These are phyloP conservation scores for Odocoileus hemionus DNA, from an alignment of 2,113 vertebrate genomes.

Conservation along the genomic window DNA sequence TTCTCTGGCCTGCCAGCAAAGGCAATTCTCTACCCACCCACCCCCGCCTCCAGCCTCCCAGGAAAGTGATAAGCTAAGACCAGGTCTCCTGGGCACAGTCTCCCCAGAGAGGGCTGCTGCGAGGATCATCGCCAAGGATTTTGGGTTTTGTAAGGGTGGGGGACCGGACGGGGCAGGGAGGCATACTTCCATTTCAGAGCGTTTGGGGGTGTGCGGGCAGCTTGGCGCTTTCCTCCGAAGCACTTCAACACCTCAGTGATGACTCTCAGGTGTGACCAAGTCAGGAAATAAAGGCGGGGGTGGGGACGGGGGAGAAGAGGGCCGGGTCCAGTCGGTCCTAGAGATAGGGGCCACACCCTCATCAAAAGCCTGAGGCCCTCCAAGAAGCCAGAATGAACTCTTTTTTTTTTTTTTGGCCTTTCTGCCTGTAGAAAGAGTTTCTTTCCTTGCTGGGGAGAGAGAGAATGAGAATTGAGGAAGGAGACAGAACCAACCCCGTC, in stretches of 20 bases:
- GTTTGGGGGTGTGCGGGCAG: background rate
- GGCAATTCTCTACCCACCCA: background rate
- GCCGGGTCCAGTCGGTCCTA: background rate
- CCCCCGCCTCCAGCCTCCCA: background rate
- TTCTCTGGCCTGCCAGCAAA: too few species aligned
- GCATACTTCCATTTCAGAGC: background rate
- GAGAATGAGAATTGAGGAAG: slow-evolving; percentile 46
- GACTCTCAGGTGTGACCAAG: slow-evolving; percentile 48
- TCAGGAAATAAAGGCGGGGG: slow-evolving; percentile 26
- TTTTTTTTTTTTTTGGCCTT: background rate
- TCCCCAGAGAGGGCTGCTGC: background rate
- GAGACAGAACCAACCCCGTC: slow-evolving; percentile 34
- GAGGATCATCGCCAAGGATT: background rate
- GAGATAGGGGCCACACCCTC: slow-evolving; percentile 45
- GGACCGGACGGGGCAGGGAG: accelerated
- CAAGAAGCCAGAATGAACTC: background rate
- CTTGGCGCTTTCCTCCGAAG: background rate
- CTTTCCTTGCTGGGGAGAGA: background rate
- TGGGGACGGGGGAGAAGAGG: accelerated
- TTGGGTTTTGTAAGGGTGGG: background rate
- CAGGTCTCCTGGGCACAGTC: background rate
- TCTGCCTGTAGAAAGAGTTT: background rate
- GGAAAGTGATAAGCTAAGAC: background rate
- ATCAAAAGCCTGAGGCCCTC: background rate
- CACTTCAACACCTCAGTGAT: slow-evolving; percentile 21